phyloP scores from a whole-genome alignment of 2,888 invertebrate species.

The Leucoptera coffeella region DNA sequence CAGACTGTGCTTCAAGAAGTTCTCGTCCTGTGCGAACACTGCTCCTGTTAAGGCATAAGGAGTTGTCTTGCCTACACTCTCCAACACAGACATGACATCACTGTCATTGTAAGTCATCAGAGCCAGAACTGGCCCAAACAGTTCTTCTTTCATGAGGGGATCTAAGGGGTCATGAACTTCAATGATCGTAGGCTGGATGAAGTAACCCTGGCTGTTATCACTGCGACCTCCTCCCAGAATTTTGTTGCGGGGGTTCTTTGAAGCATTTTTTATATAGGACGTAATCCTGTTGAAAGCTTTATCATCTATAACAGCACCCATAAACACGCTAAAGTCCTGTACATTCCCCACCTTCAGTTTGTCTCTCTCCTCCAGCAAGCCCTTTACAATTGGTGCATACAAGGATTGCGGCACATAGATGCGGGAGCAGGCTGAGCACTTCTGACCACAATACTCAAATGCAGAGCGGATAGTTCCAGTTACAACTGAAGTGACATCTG shows the following conservation, averaged over 20 bases:
- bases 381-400: constrained; percentile 68
- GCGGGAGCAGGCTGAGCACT: constrained; percentile 97
- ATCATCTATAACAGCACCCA: constrained; percentile 95
- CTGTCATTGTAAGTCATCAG: constrained; percentile 85
- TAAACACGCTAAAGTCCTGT: constrained; percentile 72
- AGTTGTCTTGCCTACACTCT: constrained; percentile 73
- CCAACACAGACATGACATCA: constrained; percentile 61
- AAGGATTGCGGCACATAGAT: constrained; percentile 91
- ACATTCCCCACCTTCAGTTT: constrained; percentile 85
- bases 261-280: constrained; percentile 84
- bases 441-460: constrained; percentile 96
- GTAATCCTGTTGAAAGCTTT: constrained; percentile 87
- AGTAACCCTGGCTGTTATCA: constrained; percentile 83
- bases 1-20: constrained; percentile 68
- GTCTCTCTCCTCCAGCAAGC: constrained; percentile 61
- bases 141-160: constrained; percentile 87
- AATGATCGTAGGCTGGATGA: constrained; percentile 91
- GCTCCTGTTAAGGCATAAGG: constrained; percentile 94
- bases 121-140: constrained; percentile 91
- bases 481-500: constrained; percentile 77
- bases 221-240: constrained; percentile 86
- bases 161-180: constrained; percentile 79
- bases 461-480: constrained; percentile 82
- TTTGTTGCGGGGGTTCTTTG: constrained; percentile 61
- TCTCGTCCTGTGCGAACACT: constrained; percentile 82